Base-by-base conservation (phyloP, 2,797 vertebrate genomes). In the Gymnothorax javanicus region DNA sequence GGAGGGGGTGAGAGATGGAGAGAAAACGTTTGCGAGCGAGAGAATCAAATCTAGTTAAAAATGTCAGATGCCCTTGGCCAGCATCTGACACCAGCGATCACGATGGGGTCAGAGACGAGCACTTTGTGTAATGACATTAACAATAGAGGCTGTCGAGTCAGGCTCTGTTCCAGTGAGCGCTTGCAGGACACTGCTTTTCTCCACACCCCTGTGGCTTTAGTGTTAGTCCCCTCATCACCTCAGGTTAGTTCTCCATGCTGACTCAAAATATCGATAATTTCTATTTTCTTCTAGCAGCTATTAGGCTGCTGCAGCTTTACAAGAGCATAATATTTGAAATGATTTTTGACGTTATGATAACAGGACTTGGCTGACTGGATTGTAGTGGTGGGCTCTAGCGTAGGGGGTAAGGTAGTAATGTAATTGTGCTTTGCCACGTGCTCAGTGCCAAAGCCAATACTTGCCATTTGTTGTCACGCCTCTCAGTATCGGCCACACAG, bases 41-140 rank as follows among this genome's bases (percentile, higher is more conserved):
- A 77, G 88, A 88, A 91, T 88, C 88, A 93, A 95, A 96, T 96
- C 95, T 95, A 95, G 95, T 95, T 96, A 95, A 96, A 93, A 95
- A 95, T 94, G 94, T 94, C 91, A 92, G 94, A 94, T 95, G 94
- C 96, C 95, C 95, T 96, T 95, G 94, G 93, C 93, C 89, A 92
- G 91, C 92, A 91, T 92, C 89, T 93, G 95, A 96, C 95, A 94
- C 94, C 90, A 92, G 93, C 92, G 94, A 93, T 95, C 94, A 93
- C 87, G 90, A 90, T 91, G 91, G 92, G 95, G 94, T 95, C 95
- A 95, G 90, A 88, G 87, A 91, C 89, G 87, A 94, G 95, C 96
- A 96, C 95, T 96, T 95, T 92, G 92, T 93, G 93, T 96, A 96
- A 96, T 96, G 91, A 96, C 91, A 92, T 94, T 93, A 94, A 93